Evolutionary conservation across 2,797 vertebrate genomes (phyloP), one percentile per base, ranked within the genome.

Genomic region (Odontamblyopus rebecca): DNA sequence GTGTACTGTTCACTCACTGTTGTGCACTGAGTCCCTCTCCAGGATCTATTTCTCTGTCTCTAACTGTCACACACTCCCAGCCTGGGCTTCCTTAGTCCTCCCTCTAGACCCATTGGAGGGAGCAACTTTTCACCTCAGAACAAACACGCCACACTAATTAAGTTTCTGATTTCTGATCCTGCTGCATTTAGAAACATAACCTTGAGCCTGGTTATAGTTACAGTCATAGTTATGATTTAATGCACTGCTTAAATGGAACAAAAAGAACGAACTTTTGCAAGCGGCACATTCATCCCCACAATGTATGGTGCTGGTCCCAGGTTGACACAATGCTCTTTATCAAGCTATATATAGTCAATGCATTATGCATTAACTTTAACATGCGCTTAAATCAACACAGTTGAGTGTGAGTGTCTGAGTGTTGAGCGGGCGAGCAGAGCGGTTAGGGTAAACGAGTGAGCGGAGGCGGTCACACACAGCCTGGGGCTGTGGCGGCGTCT

Each of bases 341-440:
- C 92, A 93, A 90, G 86, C 89, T 93, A 93, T 91, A 94, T 91
- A 91, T 93, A 93, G 92, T 84, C 57, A 56, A 85, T 89, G 84
- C 85, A 89, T 90, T 90, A 91, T 91, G 89, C 86, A 89, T 90
- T 91, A 86, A 90, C 82, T 91, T 90, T 89, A 90, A 92, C 89
- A 81, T 89, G 85, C 82, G 80, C 85, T 91, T 90, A 92, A 92
- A 92, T 92, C 89, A 90, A 90, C 88, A 89, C 82, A 75, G 80
- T 91, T 90, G 85, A 87, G 85, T 87, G 79, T 84, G 80, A 91
- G 89, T 85, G 80, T 85, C 90, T 86, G 83, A 80, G 87, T 88
- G 84, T 84, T 89, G 80, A 89, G 74, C 78, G 87, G 80, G 83
- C 71, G 78, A 87, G 79, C 83, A 78, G 86, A 87, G 76, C 83